phyloP scores from a whole-genome alignment of 2,113 vertebrate genomes.

The Misgurnus mizolepis region DNA sequence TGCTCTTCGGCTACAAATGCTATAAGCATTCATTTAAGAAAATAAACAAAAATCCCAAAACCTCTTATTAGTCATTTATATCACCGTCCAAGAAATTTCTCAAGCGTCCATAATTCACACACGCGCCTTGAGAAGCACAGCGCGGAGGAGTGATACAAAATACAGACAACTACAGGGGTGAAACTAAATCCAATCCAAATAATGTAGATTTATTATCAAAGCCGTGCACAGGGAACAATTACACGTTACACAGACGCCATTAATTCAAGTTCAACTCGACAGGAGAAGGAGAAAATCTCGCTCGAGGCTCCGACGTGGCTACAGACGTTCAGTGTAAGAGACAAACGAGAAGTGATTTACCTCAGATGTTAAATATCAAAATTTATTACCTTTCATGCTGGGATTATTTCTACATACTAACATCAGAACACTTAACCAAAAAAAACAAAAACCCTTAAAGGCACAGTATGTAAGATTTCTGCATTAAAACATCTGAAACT shows the following conservation, averaged over 20 bases:
- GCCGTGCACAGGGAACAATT: slow-evolving; percentile 18
- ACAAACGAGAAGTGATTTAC: background rate
- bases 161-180: slow-evolving; percentile 3
- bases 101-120: background rate
- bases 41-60: background rate
- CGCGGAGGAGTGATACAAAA: slow-evolving; percentile 29
- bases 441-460: too few relatives aligned
- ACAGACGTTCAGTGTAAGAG: background rate
- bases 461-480: too few relatives aligned
- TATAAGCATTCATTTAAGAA: background rate
- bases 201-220: slow-evolving; percentile 30
- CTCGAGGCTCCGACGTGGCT: background rate
- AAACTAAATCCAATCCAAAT: slow-evolving; percentile 54
- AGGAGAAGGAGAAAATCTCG: slow-evolving; percentile 31
- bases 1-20: background rate
- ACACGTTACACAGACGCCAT: background rate
- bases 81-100: background rate
- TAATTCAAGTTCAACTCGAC: background rate
- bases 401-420: too few relatives aligned
- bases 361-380: background rate
- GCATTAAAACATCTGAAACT: too few relatives aligned
- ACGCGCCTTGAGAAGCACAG: slow-evolving; percentile 33
- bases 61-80: slow-evolving; percentile 21
- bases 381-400: too few relatives aligned
- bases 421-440: too few relatives aligned